Evolutionary conservation across 2,888 invertebrate species (phyloP).

Genomic region (Cantharis flavilabris): DNA sequence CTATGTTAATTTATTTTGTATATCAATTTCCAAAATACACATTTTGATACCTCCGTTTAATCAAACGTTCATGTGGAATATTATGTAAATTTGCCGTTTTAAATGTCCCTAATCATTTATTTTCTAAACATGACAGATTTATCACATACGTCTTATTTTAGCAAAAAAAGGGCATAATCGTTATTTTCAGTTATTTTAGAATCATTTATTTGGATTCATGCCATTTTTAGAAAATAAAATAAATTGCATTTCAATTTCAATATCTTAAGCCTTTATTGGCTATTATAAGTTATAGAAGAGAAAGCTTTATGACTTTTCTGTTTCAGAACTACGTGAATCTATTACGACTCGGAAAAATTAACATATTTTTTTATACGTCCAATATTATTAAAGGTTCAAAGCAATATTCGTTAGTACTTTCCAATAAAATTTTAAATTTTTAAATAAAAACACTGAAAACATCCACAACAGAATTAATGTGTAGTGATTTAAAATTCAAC

Average conservation of each 20-base stretch:
- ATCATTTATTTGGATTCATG: neutral
- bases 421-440: neutral
- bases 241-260: neutral
- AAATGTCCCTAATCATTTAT: neutral
- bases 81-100: neutral
- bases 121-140: neutral
- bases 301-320: neutral
- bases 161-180: neutral
- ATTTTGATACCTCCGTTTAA: neutral
- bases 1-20: conserved; percentile 9
- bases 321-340: neutral
- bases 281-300: neutral
- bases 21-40: conserved; percentile 4
- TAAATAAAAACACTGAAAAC: too few species aligned
- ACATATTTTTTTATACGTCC: neutral
- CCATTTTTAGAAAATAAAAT: neutral
- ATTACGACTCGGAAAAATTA: neutral
- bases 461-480: neutral
- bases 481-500: too few species aligned
- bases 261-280: neutral
- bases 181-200: neutral
- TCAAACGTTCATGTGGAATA: neutral
- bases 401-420: neutral
- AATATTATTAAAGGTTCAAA: neutral
- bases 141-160: neutral